Evolutionary conservation across 2,113 vertebrate genomes (phyloP).

Genomic region (Channa maculata): DNA sequence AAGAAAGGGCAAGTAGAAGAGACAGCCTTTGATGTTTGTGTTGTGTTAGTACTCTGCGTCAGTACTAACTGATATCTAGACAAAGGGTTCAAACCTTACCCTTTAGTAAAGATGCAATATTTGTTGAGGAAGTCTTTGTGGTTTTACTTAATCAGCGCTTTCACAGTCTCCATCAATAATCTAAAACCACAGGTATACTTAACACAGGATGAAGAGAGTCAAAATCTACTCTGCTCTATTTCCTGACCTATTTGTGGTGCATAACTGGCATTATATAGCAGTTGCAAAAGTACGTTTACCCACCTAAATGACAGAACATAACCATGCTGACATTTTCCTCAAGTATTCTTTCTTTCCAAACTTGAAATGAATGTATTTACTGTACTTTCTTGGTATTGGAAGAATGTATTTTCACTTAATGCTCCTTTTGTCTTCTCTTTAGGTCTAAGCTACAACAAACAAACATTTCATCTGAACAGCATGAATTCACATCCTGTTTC

Average conservation of each 20-base stretch:
- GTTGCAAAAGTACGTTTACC: constrained; percentile 58
- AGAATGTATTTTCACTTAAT: constrained; percentile 25
- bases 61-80: constrained; percentile 71
- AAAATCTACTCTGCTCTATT: constrained; percentile 70
- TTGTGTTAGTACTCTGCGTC: constrained; percentile 60
- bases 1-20: constrained; percentile 59
- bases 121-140: constrained; percentile 79
- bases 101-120: constrained; percentile 71
- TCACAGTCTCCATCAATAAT: constrained; percentile 72
- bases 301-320: constrained; percentile 38
- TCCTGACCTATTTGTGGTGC: constrained; percentile 79
- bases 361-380: background rate
- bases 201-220: constrained; percentile 74
- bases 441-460: constrained; percentile 57
- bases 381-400: constrained; percentile 33
- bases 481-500: constrained; percentile 74
- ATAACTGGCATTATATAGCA: constrained; percentile 57
- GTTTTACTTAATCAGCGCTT: constrained; percentile 79
- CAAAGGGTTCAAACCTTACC: constrained; percentile 63
- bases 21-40: constrained; percentile 72
- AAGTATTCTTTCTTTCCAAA: background rate
- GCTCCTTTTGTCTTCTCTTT: constrained; percentile 56
- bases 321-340: constrained; percentile 4
- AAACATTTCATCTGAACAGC: constrained; percentile 51
- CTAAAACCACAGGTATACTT: constrained; percentile 73